Evolutionary conservation across 1,140 invertebrate genomes (phyloP).

Genomic region (Cotesia vestalis): DNA sequence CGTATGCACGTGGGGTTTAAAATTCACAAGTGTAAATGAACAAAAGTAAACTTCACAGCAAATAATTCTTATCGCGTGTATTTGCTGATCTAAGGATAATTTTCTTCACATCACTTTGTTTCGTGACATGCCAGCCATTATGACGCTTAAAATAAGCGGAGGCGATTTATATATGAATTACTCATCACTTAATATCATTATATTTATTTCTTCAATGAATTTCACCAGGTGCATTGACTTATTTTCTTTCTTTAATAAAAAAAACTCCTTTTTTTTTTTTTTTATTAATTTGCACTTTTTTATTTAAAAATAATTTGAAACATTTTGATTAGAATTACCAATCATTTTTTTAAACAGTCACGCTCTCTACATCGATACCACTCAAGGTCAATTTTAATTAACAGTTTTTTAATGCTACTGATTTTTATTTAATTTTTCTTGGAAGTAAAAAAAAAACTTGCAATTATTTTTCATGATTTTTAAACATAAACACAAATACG

Average conservation of each 20-base stretch:
- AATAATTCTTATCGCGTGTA: slow-evolving; percentile 19
- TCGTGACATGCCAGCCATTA: too few relatives aligned
- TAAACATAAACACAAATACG: too few relatives aligned
- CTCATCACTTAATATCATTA: slow-evolving; percentile 16
- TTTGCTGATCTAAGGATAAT: slow-evolving; percentile 26
- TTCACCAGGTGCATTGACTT: slow-evolving; percentile 14
- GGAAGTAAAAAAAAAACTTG: too few relatives aligned
- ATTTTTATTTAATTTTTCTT: too few relatives aligned
- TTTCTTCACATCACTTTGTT: slow-evolving; percentile 1
- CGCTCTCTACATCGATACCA: too few relatives aligned
- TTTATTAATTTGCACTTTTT: background rate
- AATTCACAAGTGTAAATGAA: background rate
- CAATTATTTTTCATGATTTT: too few relatives aligned
- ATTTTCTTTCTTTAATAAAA: background rate
- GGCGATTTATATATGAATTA: slow-evolving; percentile 12
- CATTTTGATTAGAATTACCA: too few relatives aligned
- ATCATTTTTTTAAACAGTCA: too few relatives aligned
- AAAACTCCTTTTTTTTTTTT: background rate
- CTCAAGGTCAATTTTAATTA: too few relatives aligned
- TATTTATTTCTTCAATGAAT: background rate
- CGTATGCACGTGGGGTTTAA: slow-evolving; percentile 17
- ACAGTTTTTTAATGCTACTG: too few relatives aligned
- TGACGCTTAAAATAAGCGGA: slow-evolving; percentile 8
- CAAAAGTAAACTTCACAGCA: too few relatives aligned
- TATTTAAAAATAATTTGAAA: too few relatives aligned